Evolutionary conservation across 1,140 invertebrate species (phyloP).

Genomic region (Papilio aristodemus): DNA sequence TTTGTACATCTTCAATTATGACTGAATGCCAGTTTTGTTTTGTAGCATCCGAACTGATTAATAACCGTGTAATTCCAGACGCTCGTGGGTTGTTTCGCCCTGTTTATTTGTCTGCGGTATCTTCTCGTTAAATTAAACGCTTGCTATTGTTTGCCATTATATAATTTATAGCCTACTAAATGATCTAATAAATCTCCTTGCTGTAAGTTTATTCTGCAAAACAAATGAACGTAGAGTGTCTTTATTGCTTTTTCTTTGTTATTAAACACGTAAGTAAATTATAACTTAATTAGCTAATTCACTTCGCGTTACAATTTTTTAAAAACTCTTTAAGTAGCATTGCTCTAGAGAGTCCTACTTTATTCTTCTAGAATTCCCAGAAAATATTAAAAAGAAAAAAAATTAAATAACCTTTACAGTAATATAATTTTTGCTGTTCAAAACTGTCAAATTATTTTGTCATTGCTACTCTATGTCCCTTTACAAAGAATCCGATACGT

Average conservation of each 20-base stretch:
- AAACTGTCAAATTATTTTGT: not conserved
- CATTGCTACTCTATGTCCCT: not conserved
- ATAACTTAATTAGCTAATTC: no score
- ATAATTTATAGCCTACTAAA: slow-evolving; percentile 24
- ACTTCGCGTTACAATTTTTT: no score
- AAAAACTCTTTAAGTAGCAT: not conserved
- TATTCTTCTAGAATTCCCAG: no score
- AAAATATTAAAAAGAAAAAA: no score
- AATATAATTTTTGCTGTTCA: no score
- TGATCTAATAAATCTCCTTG: slow-evolving; percentile 15
- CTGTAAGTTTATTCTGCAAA: slow-evolving; percentile 10
- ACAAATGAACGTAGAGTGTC: not conserved
- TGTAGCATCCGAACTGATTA: slow-evolving; percentile 34
- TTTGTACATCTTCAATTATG: slow-evolving; percentile 21
- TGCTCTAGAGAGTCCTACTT: not conserved
- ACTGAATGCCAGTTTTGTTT: slow-evolving; percentile 33
- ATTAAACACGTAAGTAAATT: no score
- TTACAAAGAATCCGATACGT: not conserved
- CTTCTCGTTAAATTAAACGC: slow-evolving; percentile 30
- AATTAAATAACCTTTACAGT: no score
- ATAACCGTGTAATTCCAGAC: slow-evolving; percentile 35
- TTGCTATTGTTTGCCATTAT: slow-evolving; percentile 26
- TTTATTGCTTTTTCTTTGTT: no score
- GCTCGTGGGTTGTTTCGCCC: slow-evolving; percentile 25
- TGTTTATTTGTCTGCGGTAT: slow-evolving; percentile 32